phyloP scores from a whole-genome alignment of 2,797 vertebrate genomes.

The Macroramphosus scolopax region DNA sequence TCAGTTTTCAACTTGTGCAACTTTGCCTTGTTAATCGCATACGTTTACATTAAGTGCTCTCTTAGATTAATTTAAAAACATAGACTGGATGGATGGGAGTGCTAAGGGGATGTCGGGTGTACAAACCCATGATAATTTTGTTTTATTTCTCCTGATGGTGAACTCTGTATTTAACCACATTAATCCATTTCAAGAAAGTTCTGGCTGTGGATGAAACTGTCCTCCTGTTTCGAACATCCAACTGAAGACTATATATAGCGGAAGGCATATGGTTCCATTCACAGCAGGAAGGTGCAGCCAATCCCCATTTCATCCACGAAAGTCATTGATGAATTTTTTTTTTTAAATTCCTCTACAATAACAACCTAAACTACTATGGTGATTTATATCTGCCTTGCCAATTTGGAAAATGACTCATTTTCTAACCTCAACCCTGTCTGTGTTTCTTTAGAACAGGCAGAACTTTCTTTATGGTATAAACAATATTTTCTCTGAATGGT shows the following conservation, averaged over 20 bases:
- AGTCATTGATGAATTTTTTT: slow-evolving; percentile 36
- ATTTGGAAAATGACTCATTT: slow-evolving; percentile 36
- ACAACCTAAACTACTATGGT: slow-evolving; percentile 30
- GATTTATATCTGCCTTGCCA: slow-evolving; percentile 35
- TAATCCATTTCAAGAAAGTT: too few relatives aligned
- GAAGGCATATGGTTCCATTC: slow-evolving; percentile 41
- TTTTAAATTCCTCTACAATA: slow-evolving; percentile 14
- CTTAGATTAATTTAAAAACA: too few relatives aligned
- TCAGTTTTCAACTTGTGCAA: too few relatives aligned
- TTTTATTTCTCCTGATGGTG: too few relatives aligned
- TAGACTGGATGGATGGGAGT: too few relatives aligned
- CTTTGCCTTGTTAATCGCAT: too few relatives aligned
- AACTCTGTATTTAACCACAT: slow-evolving; percentile 3
- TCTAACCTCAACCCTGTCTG: slow-evolving; percentile 21
- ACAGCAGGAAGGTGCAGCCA: slow-evolving; percentile 24
- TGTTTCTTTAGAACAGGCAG: slow-evolving; percentile 14
- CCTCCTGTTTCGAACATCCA: slow-evolving; percentile 20
- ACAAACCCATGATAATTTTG: too few relatives aligned
- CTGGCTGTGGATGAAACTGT: slow-evolving; percentile 35
- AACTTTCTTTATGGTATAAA: slow-evolving; percentile 44
- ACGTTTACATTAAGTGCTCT: too few relatives aligned
- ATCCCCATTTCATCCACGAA: slow-evolving; percentile 30
- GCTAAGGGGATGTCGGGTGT: too few relatives aligned
- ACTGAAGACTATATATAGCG: slow-evolving; percentile 24
- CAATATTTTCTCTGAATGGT: slow-evolving; percentile 51